Base-by-base conservation (phyloP, 2,888 invertebrate species). In the Xylocampa areola region DNA sequence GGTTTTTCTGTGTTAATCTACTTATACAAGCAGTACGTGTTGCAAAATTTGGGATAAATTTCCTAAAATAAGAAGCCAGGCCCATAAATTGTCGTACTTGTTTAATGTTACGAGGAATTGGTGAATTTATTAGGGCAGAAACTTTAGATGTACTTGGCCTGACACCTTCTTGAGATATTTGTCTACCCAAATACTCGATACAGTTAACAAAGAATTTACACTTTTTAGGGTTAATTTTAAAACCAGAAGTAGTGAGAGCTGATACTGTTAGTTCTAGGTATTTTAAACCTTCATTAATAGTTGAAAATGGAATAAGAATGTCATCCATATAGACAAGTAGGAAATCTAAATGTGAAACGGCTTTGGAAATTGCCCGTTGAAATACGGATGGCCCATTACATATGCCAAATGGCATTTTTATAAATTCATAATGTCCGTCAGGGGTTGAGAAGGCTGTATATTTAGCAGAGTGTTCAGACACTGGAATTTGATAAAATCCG, bases 151-250 rank as follows among this genome's bases (percentile, higher is more conserved):
- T n/a, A 37, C 43, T 30, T 0, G 43, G 43, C 16, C 43, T 51
- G 2, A 51, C 4, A 11, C 45, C 39, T n/a, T 39, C 52, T 0
- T 16, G n/a, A 0, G 52, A 27, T n/a, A 53, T 25, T 5, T 0
- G 4, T 0, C 52, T 6, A 0, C 51, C 52, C 5, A 53, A n/a
- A n/a, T 53, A 45, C 8, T 44, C 44, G 1, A 39, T 44, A 2
- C 1, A 8, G 0, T 30, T 2, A 6, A 23, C 44, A 13, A 52
- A 52, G 2, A 52, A 52, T 10, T 52, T 52, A 13, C 36, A 52
- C 40, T 53, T 53, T 16, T 40, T 47, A 10, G 21, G 4, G 11
- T 53, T 53, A 13, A 53, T 53, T 19, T 17, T 19, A 8, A 16
- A 27, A 2, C 25, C 25, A 16, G 25, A 10, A 27, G 0, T 1